phyloP scores from a whole-genome alignment of 2,888 invertebrate genomes.

The Dugesia japonica region DNA sequence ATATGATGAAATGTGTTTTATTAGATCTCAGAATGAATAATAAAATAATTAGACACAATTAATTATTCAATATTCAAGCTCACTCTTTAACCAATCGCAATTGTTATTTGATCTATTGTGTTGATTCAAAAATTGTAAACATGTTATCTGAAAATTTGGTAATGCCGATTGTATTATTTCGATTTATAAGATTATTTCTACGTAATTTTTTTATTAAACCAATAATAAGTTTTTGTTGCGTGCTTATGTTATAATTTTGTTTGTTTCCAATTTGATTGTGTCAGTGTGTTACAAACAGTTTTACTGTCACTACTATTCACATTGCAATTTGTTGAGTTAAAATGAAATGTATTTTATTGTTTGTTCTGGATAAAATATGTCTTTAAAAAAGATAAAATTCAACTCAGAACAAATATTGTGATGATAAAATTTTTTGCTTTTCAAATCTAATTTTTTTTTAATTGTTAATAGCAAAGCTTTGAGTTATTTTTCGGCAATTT shows the following conservation, averaged over 20 bases:
- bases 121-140: not conserved
- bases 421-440: too few species aligned
- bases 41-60: too few species aligned
- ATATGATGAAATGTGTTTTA: too few species aligned
- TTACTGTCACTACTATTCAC: not conserved
- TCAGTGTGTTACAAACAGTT: too few species aligned
- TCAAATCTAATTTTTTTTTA: not conserved
- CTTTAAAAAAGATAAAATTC: too few species aligned
- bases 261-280: too few species aligned
- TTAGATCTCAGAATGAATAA: too few species aligned
- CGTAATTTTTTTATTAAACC: not conserved
- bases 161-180: not conserved
- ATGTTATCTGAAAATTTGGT: not conserved
- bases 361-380: not conserved
- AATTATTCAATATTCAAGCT: not conserved
- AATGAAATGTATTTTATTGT: not conserved
- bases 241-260: too few species aligned
- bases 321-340: not conserved
- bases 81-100: not conserved
- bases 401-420: too few species aligned
- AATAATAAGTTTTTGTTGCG: not conserved
- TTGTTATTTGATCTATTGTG: not conserved
- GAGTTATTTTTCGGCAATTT: slow-evolving; percentile 17
- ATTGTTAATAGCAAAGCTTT: not conserved
- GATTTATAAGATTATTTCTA: not conserved